Evolutionary conservation across 2,797 vertebrate genomes (phyloP).

Genomic region (Notamacropus eugenii): DNA sequence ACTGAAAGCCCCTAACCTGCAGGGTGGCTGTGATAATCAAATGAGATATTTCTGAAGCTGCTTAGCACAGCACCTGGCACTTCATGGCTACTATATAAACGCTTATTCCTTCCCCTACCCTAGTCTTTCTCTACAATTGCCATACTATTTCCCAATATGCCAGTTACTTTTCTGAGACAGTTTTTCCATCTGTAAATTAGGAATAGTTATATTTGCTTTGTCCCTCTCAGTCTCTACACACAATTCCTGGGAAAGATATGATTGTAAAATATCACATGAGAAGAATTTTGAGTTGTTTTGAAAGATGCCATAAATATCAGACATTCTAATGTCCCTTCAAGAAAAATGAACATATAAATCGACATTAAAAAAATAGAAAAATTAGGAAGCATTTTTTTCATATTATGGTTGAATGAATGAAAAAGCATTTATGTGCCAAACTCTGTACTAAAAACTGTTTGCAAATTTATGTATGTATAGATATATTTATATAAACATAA

Average conservation of each 20-base stretch:
- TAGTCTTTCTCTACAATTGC: not conserved
- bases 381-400: not conserved
- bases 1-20: not conserved
- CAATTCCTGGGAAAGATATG: not conserved
- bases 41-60: not conserved
- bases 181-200: not conserved
- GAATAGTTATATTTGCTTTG: not conserved
- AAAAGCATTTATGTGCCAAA: not conserved
- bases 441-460: not conserved
- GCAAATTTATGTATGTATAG: not conserved
- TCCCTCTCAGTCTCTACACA: not conserved
- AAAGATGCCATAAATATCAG: not conserved
- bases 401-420: not conserved
- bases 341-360: not conserved
- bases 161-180: not conserved
- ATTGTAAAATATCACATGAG: not conserved
- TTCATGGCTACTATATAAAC: not conserved
- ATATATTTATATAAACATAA: not conserved
- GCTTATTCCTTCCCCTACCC: not conserved
- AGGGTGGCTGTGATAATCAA: not conserved
- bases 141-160: not conserved
- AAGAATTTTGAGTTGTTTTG: not conserved
- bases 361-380: not conserved
- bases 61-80: not conserved
- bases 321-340: not conserved